phyloP scores from a whole-genome alignment of 2,797 vertebrate species.

The Avahi laniger region DNA sequence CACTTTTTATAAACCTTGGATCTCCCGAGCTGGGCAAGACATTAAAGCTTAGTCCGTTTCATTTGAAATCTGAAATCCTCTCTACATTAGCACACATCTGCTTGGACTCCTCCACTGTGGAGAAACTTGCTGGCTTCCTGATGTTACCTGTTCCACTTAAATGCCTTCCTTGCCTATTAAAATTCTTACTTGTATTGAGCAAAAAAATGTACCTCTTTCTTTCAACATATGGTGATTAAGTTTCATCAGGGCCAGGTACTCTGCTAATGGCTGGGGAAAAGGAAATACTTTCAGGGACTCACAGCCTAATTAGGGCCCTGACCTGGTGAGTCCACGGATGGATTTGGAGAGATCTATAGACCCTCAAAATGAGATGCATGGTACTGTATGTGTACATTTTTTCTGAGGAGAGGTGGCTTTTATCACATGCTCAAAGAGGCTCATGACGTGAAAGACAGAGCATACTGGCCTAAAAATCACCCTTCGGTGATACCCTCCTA shows the following conservation, averaged over 20 bases:
- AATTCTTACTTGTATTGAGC: background rate
- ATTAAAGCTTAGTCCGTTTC: background rate
- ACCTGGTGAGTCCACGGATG: background rate
- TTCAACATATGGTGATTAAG: background rate
- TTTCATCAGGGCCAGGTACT: background rate
- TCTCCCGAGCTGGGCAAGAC: background rate
- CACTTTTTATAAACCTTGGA: background rate
- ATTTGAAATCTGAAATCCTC: background rate
- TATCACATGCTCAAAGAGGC: background rate
- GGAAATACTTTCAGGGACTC: background rate
- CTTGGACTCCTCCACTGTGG: background rate
- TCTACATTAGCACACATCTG: background rate
- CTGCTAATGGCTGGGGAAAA: background rate
- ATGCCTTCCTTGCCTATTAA: background rate
- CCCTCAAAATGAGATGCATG: background rate
- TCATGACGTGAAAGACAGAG: background rate
- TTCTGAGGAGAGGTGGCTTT: background rate
- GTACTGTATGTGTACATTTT: background rate
- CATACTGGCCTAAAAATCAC: background rate
- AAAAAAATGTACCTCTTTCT: background rate
- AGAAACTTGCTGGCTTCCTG: background rate
- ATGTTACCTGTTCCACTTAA: background rate
- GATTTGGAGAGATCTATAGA: background rate
- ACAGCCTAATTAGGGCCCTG: background rate
- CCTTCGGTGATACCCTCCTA: background rate